Evolutionary conservation across 2,113 vertebrate species (phyloP).

Genomic region (Oreocharis arfaki): DNA sequence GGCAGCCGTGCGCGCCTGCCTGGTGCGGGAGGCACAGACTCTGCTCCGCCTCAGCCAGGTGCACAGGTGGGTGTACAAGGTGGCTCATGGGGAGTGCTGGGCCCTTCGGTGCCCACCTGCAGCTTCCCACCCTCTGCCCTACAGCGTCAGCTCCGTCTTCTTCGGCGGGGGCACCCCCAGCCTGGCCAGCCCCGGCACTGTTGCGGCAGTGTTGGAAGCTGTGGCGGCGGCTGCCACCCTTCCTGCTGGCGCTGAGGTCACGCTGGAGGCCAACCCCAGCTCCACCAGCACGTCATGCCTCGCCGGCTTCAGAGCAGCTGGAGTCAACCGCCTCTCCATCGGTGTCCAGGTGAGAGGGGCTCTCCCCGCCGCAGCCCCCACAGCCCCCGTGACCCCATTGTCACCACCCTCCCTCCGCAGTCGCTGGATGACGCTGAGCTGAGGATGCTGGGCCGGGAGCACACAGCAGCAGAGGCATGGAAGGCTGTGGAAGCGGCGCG

Average conservation of each 20-base stretch:
- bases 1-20: constrained; percentile 70
- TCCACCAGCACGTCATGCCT: constrained; percentile 67
- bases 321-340: constrained; percentile 88
- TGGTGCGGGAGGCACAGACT: constrained; percentile 77
- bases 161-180: constrained; percentile 94
- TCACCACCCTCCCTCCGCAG: constrained; percentile 24
- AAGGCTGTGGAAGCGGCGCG: constrained; percentile 74
- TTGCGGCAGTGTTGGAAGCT: constrained; percentile 77
- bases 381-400: rapidly evolving
- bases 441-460: constrained; percentile 82
- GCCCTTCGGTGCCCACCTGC: rapidly evolving
- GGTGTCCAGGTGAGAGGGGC: constrained; percentile 83
- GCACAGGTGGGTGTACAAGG: constrained; percentile 65
- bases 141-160: constrained; percentile 87
- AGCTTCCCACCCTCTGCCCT: not conserved
- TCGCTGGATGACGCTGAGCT: constrained; percentile 80
- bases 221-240: constrained; percentile 65
- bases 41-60: constrained; percentile 82
- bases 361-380: rapidly evolving
- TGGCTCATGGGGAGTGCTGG: rapidly evolving
- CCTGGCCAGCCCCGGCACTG: constrained; percentile 79
- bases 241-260: constrained; percentile 75
- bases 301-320: constrained; percentile 71
- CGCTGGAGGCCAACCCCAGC: constrained; percentile 88
- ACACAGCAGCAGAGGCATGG: constrained; percentile 74